phyloP scores from a whole-genome alignment of 2,113 vertebrate species.

The Aix galericulata region DNA sequence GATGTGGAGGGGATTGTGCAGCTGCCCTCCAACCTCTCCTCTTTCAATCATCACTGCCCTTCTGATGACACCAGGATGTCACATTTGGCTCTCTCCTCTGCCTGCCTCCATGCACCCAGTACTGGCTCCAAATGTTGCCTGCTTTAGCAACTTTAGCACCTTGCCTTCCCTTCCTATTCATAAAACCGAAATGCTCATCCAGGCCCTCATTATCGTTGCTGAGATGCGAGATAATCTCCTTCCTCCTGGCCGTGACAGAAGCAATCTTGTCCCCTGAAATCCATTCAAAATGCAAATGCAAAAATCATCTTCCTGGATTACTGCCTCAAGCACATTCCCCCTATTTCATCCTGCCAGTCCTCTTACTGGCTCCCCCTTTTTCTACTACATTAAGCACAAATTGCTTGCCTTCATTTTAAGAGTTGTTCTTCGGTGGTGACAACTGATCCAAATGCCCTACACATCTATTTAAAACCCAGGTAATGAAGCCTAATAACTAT shows the following conservation, averaged over 20 bases:
- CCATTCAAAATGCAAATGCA: constrained; percentile 63
- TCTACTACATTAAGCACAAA: constrained; percentile 59
- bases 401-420: constrained; percentile 50
- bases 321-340: constrained; percentile 28
- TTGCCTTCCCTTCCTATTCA: background rate
- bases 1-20: fast-evolving
- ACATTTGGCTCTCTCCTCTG: background rate
- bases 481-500: constrained; percentile 21
- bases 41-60: background rate
- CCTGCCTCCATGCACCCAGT: background rate
- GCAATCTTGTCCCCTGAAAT: constrained; percentile 27
- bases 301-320: constrained; percentile 57
- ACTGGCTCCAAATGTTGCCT: background rate
- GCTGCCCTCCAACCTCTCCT: background rate
- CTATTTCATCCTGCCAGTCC: constrained; percentile 28
- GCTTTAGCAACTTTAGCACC: background rate
- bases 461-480: constrained; percentile 20
- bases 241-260: constrained; percentile 28
- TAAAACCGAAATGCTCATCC: background rate
- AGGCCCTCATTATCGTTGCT: background rate
- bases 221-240: constrained; percentile 4
- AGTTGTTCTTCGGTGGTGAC: background rate
- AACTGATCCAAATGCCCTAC: constrained; percentile 33
- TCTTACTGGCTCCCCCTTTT: constrained; percentile 22
- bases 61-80: background rate